Evolutionary conservation across 2,113 vertebrate species (phyloP).

Genomic region (Phylloscopus whistleri): DNA sequence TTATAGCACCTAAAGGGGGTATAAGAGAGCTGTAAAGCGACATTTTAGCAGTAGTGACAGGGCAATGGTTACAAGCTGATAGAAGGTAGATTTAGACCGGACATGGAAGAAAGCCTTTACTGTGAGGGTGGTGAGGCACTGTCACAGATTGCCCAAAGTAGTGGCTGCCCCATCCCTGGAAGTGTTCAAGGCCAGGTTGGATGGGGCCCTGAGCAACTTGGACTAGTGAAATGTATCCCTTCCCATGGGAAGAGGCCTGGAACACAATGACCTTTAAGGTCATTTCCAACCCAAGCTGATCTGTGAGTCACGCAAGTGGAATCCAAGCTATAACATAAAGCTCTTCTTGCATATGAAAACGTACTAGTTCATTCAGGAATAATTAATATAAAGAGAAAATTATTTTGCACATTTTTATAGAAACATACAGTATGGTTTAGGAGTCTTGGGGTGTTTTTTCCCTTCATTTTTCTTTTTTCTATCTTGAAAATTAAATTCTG

Average conservation of each 20-base stretch:
- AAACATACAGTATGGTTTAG: background rate
- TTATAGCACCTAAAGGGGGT: background rate
- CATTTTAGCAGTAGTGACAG: background rate
- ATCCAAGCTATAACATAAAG: background rate
- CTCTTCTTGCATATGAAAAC: background rate
- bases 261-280: background rate
- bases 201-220: background rate
- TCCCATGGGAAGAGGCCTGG: background rate
- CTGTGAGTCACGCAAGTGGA: background rate
- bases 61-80: background rate
- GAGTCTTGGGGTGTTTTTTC: background rate
- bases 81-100: background rate
- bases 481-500: background rate
- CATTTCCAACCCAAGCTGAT: background rate
- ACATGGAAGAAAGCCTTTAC: background rate
- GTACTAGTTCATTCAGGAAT: background rate
- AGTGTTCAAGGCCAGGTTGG: background rate
- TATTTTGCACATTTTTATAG: background rate
- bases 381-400: background rate
- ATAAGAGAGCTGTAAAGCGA: background rate
- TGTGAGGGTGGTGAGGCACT: background rate
- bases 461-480: background rate
- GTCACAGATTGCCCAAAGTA: background rate
- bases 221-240: background rate
- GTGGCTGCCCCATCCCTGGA: background rate